Evolutionary conservation across 2,888 invertebrate species (phyloP), one percentile per base, ranked within the genome.

Genomic region (Amaurobius ferox): DNA sequence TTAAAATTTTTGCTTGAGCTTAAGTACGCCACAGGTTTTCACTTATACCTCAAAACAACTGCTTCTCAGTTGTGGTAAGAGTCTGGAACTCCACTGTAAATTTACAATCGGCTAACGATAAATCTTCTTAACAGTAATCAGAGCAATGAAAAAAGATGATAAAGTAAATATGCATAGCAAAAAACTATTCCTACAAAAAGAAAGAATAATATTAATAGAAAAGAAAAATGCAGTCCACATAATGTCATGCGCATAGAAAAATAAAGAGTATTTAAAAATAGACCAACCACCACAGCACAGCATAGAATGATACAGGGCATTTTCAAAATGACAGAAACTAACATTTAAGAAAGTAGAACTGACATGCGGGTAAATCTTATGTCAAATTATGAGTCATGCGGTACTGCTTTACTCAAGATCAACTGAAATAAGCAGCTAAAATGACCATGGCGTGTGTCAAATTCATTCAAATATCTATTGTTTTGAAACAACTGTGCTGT

Each of bases 231-330:
- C 77, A 72, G 77, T 70, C 68, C 23, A 62, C 7, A 72, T 44
- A 48, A 74, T 70, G 19, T 39, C 81, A 83, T 83, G 83, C 83
- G 55, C 19, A 66, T 3, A 83, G 71, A 77, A 5, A 55, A 85
- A 72, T 48, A 79, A 79, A 67, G 61, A 70, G 61, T 64, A 44
- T n/a, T n/a, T 16, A 74, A 71, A 70, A 55, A 23, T 40, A 61
- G 48, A 67, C 83, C 83, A 77, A 77, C 23, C 83, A 85, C 83
- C 83, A 77, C 13, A 91, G 68, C 23, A 66, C 29, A 68, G 79
- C 35, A 74, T 26, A 79, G 61, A 32, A 88, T 88, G 88, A 87
- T 39, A n/a, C n/a, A n/a, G n/a, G n/a, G n/a, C n/a, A n/a, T n/a
- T n/a, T n/a, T n/a, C n/a, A n/a, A n/a, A n/a, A n/a, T n/a, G n/a